Conservation (phyloP, 2,888 invertebrate genomes). For the Capitulum mitella region DNA sequence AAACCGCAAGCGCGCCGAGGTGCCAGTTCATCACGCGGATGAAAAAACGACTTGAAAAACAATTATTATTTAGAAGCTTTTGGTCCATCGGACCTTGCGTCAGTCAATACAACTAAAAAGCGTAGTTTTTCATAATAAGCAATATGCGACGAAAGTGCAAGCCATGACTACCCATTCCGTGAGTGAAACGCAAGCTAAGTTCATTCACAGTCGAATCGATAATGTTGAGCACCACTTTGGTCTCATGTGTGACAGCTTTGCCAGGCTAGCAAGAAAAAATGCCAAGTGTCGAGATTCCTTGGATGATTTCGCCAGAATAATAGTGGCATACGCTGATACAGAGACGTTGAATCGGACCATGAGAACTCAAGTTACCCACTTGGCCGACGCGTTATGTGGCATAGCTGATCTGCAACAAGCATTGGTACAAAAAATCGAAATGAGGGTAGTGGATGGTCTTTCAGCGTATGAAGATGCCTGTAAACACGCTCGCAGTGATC, state of each 20-base stretch:
- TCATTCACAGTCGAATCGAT: constrained; percentile 13
- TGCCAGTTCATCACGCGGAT: background rate
- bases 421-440: background rate
- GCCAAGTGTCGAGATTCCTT: background rate
- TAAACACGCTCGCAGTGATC: background rate
- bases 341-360: constrained; percentile 8
- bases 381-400: background rate
- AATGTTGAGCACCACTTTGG: constrained; percentile 2
- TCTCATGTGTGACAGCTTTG: background rate
- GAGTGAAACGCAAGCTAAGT: constrained; percentile 6
- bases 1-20: background rate
- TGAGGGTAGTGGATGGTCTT: background rate
- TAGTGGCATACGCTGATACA: background rate
- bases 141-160: background rate
- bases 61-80: background rate
- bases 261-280: background rate
- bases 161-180: background rate
- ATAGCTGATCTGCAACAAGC: background rate
- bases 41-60: background rate
- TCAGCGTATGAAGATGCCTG: background rate
- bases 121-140: background rate
- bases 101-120: background rate
- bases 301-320: background rate
- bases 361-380: background rate
- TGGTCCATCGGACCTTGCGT: background rate